Conservation (phyloP, 2,888 invertebrate species). For the Ptychoptera albimana region DNA sequence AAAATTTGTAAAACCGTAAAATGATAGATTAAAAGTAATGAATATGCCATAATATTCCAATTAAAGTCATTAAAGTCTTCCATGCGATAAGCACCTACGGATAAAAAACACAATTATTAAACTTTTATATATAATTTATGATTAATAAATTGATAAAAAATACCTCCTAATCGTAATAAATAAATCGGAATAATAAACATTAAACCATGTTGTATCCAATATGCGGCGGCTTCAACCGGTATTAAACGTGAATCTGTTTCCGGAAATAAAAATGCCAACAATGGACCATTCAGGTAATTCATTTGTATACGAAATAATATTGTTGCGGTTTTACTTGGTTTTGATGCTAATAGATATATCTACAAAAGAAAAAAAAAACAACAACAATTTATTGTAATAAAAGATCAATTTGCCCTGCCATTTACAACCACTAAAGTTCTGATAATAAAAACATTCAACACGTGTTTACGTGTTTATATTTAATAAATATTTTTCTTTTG, state of each 20-base stretch:
- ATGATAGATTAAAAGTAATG: constrained; percentile 68
- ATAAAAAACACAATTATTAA: constrained; percentile 8
- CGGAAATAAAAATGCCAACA: constrained; percentile 84
- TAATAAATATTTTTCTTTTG: too few species aligned
- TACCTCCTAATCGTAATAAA: constrained; percentile 75
- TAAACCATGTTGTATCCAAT: constrained; percentile 91
- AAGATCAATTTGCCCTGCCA: background rate
- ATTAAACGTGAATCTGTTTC: constrained; percentile 85
- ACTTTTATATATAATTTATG: background rate
- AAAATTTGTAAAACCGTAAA: constrained; percentile 59
- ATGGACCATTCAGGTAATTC: constrained; percentile 84
- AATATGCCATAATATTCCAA: constrained; percentile 66
- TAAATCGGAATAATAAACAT: constrained; percentile 92
- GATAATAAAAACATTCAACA: too few species aligned
- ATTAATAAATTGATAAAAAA: constrained; percentile 13
- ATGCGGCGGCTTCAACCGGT: constrained; percentile 80
- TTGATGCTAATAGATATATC: constrained; percentile 79
- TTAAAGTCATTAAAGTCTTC: constrained; percentile 60
- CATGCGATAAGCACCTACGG: constrained; percentile 64
- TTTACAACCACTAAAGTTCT: too few species aligned
- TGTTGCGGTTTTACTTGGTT: constrained; percentile 66
- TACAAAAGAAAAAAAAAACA: constrained; percentile 31
- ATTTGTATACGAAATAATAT: constrained; percentile 80
- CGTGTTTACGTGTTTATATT: too few species aligned
- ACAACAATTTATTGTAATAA: background rate